Evolutionary conservation across 1,140 invertebrate genomes (phyloP), one percentile per base, ranked within the genome.

Genomic region (Magallana gigas): DNA sequence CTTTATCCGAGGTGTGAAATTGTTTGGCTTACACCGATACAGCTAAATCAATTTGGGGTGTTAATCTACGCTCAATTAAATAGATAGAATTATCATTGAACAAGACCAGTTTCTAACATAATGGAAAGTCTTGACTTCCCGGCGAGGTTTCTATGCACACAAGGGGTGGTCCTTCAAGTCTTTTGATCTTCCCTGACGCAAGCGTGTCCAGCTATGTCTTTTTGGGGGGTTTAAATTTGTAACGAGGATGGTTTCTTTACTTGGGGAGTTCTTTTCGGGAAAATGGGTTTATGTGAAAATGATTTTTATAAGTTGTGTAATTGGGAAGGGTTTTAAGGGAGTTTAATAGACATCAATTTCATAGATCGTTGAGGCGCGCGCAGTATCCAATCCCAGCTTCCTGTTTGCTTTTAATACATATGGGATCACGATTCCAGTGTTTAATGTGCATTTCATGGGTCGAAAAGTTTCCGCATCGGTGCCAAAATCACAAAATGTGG

Each of bases 61-160:
- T 71, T 29, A 71, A 71, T 71, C 68, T 71, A 36, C 23, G 68
- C 68, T 71, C 68, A 71, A 71, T 71, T 71, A 71, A 18, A 71
- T 71, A 71, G 68, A 71, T 71, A 71, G 68, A 71, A 71, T 23
- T 18, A 71, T 71, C 68, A 71, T 71, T 29, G 68, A 71, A 71
- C 68, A 29, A 71, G 18, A 71, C 18, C 68, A 71, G 36, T 71
- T 12, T 71, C 8, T 71, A 71, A 71, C 68, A 71, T 29, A 71
- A 71, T 36, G 68, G 23, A 71, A 29, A 23, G n/a, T 71, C 68
- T 71, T 71, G 18, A 29, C 23, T 71, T 23, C 68, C 12, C 68
- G 8, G 68, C 18, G 12, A 71, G 68, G 68, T 29, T 71, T 71
- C 68, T 23, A 29, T 11, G 23, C 18, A 71, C 68, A 9, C 68